Conservation (phyloP, 2,113 vertebrate species). For the Stigmatopora nigra region DNA sequence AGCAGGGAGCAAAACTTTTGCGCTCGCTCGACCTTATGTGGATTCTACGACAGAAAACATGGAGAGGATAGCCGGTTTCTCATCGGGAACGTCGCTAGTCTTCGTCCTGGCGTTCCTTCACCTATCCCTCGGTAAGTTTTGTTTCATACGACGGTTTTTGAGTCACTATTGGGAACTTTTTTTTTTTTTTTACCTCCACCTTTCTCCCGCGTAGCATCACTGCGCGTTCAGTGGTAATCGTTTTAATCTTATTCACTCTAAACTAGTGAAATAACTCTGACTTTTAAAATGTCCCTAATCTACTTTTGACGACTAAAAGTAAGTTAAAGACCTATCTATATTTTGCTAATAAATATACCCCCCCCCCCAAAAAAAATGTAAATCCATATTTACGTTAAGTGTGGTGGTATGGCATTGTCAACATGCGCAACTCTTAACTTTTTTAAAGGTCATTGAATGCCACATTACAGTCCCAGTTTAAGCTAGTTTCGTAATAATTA, state of each 20-base stretch:
- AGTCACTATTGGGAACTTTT: conserved; percentile 27
- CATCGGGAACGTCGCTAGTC: conserved; percentile 58
- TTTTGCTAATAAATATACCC: too few relatives aligned
- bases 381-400: not conserved
- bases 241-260: not conserved
- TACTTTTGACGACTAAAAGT: too few relatives aligned
- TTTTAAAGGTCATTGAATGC: not conserved
- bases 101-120: conserved; percentile 56
- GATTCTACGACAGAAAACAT: conserved; percentile 69
- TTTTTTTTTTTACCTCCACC: conserved; percentile 14
- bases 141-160: not conserved
- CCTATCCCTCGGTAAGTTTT: conserved; percentile 63
- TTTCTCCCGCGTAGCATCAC: conserved; percentile 40
- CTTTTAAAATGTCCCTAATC: not conserved
- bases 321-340: too few relatives aligned
- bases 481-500: not conserved
- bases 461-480: not conserved
- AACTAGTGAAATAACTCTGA: not conserved
- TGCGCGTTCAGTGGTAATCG: not conserved
- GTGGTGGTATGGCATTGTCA: not conserved
- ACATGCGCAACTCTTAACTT: not conserved
- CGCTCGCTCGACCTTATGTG: conserved; percentile 72
- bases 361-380: not conserved
- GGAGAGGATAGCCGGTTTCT: conserved; percentile 67
- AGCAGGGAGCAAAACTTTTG: conserved; percentile 53